A percentile compares a stretch with the other conserved stretches of the same genome.
Conservation (phyloP, 2,797 vertebrate species). For the Nannoperca australis region DNA sequence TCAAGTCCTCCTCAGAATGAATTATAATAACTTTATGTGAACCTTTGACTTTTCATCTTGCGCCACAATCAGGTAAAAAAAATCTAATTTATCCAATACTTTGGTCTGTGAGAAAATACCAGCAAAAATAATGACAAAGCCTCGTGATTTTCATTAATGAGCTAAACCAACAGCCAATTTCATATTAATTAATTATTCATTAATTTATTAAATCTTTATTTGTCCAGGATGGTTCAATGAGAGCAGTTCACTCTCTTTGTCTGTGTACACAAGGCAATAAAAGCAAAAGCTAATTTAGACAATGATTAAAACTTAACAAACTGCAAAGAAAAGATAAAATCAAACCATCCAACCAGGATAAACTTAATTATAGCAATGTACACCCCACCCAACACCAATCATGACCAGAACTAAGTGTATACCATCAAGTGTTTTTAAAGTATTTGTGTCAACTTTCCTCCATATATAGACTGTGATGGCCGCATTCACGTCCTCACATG, state of each 20-base stretch:
- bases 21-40: neutral
- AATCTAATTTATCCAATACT: neutral
- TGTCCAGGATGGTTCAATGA: neutral
- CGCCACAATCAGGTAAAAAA: neutral
- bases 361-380: neutral
- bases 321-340: neutral
- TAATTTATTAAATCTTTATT: neutral
- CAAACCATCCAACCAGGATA: neutral
- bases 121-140: neutral
- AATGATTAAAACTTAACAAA: neutral
- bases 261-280: neutral
- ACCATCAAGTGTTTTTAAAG: neutral
- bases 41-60: neutral
- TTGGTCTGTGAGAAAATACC: neutral
- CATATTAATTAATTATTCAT: neutral
- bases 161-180: neutral
- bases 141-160: constrained; percentile 2
- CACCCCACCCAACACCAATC: neutral
- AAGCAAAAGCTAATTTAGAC: neutral
- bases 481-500: too few relatives aligned
- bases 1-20: too few relatives aligned
- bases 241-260: neutral
- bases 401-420: neutral
- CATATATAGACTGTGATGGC: neutral
- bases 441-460: neutral